Percentiles rank a stretch among this genome's conserved stretches.
phyloP scores from a whole-genome alignment of 2,113 vertebrate species.

The Phyllostomus hastatus region DNA sequence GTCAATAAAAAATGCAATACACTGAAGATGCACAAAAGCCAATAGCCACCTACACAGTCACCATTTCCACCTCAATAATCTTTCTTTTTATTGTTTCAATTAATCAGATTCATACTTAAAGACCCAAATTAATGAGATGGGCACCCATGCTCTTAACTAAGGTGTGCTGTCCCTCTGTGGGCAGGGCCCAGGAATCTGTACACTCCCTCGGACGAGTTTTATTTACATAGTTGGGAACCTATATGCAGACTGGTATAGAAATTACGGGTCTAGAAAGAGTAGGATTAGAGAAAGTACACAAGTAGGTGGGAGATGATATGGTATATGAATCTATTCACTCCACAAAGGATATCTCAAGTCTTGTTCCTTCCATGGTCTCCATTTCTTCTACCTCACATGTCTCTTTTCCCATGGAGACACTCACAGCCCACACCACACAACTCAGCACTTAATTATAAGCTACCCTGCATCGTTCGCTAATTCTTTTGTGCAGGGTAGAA shows the following conservation, averaged over 20 bases:
- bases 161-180: background rate
- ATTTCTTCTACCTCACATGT: fast-evolving
- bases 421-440: background rate
- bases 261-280: background rate
- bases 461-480: background rate
- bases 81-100: background rate
- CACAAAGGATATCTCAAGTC: background rate
- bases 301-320: background rate
- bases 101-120: background rate
- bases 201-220: background rate
- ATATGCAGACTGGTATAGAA: background rate
- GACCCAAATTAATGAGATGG: background rate
- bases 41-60: background rate
- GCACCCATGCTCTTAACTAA: background rate
- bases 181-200: background rate
- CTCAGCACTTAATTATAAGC: background rate
- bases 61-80: background rate
- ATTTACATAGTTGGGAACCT: background rate
- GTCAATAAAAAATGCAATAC: background rate
- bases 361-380: fast-evolving
- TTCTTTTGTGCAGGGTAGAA: background rate
- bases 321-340: background rate
- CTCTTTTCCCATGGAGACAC: too few species aligned
- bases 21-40: background rate
- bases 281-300: background rate